Evolutionary conservation across 1,140 invertebrate species (phyloP).

Genomic region (Cotesia vestalis): DNA sequence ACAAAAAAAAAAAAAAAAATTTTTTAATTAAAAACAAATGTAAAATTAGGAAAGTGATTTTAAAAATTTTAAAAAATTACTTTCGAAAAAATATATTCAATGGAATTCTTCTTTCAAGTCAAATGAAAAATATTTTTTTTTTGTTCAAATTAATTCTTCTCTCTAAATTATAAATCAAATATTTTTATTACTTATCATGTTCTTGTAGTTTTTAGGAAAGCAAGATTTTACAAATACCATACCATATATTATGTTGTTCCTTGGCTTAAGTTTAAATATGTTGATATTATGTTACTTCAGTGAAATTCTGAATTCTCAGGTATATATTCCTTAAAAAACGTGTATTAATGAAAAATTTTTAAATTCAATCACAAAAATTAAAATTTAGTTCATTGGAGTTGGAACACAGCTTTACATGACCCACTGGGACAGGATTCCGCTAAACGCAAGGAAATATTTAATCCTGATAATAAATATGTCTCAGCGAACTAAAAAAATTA

Average conservation of each 20-base stretch:
- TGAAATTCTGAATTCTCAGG: conserved; percentile 25
- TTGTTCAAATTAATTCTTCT: too few relatives aligned
- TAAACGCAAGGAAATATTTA: conserved; percentile 11
- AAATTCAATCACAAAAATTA: neutral
- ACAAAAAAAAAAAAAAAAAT: too few relatives aligned
- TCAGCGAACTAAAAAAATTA: conserved; percentile 22
- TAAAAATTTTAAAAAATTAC: too few relatives aligned
- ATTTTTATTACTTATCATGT: too few relatives aligned
- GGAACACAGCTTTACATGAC: neutral
- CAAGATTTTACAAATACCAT: neutral
- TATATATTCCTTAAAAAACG: neutral
- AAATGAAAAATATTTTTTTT: too few relatives aligned
- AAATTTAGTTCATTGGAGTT: neutral
- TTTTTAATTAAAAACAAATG: too few relatives aligned
- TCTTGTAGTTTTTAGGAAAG: conserved; percentile 21
- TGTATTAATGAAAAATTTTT: neutral
- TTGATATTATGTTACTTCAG: conserved; percentile 40
- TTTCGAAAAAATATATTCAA: too few relatives aligned
- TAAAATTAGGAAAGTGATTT: too few relatives aligned
- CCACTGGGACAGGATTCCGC: conserved; percentile 33
- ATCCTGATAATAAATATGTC: conserved; percentile 27
- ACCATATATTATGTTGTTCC: conserved; percentile 4
- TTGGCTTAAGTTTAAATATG: conserved; percentile 28
- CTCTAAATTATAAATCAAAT: neutral
- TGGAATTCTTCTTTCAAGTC: too few relatives aligned